Evolutionary conservation across 2,797 vertebrate genomes (phyloP), one percentile per base, ranked within the genome.

Genomic region (Bucorvus abyssinicus): DNA sequence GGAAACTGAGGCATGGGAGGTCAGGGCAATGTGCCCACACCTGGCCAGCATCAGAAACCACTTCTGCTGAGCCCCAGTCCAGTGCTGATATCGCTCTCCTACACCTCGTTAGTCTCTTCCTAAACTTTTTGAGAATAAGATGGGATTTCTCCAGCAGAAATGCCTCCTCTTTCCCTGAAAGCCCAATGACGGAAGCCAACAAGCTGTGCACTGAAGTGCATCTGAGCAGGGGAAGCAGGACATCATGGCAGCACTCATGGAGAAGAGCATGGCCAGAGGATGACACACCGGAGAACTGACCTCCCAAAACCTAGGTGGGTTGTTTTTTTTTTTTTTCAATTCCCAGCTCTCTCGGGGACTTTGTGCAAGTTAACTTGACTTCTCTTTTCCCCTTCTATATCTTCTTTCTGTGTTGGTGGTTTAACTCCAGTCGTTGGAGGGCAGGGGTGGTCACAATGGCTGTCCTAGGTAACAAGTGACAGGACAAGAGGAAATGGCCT

Each of bases 1-100:
- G 30, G 47, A 95, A 93, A 94, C 52, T 36, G 82, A 96, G 70
- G 55, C 61, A 89, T 0, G 0, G 38, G 32, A 81, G 34, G 14
- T 65, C 26, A 70, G 52, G 18, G n/a, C 0, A 13, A 68, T 10
- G 12, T 27, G 29, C 12, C 42, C 16, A 44, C 0, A 1, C 17
- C 4, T n/a, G 20, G 57, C 29, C 42, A 61, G 21, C 3, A 5
- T 57, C 34, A 91, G 50, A 78, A 71, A 49, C 18, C 9, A 40
- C 24, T 81, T 59, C 73, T 88, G 57, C 36, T 26, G n/a, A 92
- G 45, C 7, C 10, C 19, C 55, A 87, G 30, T 40, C 24, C 19
- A 60, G 42, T 0, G 0, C 27, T 59, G 32, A 22, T 47, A 59
- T 53, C 1, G 0, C 17, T 63, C 23, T 74, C 52, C 42, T 20